These are phyloP conservation scores for Oncorhynchus kisutch DNA, from an alignment of 2,113 vertebrate genomes.

Conservation along the genomic window DNA sequence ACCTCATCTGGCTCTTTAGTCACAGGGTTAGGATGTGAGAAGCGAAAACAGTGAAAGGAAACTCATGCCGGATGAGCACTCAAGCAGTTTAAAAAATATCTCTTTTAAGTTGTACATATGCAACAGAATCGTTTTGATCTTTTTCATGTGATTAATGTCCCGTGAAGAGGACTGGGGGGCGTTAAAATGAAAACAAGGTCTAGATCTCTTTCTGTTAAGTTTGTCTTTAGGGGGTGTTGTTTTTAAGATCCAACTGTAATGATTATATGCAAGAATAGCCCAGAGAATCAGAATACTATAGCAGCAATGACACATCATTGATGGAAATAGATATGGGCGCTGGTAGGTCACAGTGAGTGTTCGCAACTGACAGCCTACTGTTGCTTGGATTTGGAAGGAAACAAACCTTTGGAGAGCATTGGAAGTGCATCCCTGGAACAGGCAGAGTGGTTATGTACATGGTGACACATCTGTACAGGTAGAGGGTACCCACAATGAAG, in stretches of 20 bases:
- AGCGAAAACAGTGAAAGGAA: not conserved
- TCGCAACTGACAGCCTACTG: too few species aligned
- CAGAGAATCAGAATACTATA: too few species aligned
- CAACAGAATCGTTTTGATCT: not conserved
- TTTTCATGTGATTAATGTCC: not conserved
- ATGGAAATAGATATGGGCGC: too few species aligned
- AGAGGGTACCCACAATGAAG: slow-evolving; percentile 97
- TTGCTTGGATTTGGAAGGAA: not conserved
- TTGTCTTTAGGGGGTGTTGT: not conserved
- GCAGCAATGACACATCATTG: too few species aligned
- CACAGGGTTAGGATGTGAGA: not conserved
- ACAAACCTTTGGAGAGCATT: slow-evolving; percentile 96
- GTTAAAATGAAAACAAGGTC: not conserved
- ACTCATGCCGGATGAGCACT: not conserved
- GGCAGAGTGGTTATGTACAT: slow-evolving; percentile 99
- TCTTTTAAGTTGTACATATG: not conserved
- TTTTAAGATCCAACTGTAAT: not conserved
- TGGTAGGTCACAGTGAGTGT: too few species aligned
- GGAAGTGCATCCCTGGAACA: slow-evolving; percentile 98
- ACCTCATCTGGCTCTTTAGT: not conserved
- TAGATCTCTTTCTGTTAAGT: not conserved
- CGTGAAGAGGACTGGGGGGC: not conserved
- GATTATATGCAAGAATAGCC: not conserved
- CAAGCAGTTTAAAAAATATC: not conserved
- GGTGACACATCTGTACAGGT: slow-evolving; percentile 96